phyloP scores from a whole-genome alignment of 2,797 vertebrate genomes.

The Pangasius djambal region DNA sequence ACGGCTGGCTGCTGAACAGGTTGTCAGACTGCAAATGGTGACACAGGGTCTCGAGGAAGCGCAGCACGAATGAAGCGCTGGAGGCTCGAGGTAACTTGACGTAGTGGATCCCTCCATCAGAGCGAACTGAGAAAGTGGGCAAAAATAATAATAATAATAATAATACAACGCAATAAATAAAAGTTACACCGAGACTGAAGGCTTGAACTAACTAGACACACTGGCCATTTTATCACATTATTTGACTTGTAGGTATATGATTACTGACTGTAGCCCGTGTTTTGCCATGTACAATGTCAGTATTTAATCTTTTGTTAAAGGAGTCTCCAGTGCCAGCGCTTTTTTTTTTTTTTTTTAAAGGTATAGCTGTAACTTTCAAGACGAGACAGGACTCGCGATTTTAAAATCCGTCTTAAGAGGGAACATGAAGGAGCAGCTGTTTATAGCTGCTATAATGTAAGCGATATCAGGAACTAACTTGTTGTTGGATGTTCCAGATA shows the following conservation, averaged over 20 bases:
- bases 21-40: conserved; percentile 91
- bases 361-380: too few relatives aligned
- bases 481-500: too few relatives aligned
- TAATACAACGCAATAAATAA: background rate
- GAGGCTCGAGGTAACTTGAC: conserved; percentile 91
- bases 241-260: background rate
- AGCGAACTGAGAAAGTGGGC: conserved; percentile 77
- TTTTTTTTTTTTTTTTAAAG: too few relatives aligned
- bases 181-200: background rate
- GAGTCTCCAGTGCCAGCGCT: background rate
- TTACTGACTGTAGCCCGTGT: background rate
- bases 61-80: conserved; percentile 91
- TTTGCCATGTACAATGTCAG: background rate
- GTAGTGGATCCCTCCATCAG: conserved; percentile 90
- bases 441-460: too few relatives aligned
- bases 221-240: background rate
- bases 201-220: background rate
- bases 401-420: too few relatives aligned
- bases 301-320: background rate
- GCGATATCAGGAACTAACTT: too few relatives aligned
- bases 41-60: conserved; percentile 94
- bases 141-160: too few relatives aligned
- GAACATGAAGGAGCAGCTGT: too few relatives aligned
- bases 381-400: too few relatives aligned
- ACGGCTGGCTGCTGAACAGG: conserved; percentile 94